Evolutionary conservation across 2,113 vertebrate species (phyloP).

Genomic region (Girardinichthys multiradiatus): DNA sequence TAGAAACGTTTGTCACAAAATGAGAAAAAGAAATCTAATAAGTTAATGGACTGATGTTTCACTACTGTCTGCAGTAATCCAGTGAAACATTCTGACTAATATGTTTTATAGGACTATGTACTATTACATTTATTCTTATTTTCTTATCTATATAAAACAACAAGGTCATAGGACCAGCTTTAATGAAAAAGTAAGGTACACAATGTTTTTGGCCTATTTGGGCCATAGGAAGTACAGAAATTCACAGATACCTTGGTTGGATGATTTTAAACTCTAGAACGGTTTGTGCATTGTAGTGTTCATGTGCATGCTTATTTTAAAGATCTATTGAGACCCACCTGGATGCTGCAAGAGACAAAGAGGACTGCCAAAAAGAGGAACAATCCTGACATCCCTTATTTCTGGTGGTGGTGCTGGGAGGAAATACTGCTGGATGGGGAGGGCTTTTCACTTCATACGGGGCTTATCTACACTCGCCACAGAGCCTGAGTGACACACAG

Average conservation of each 20-base stretch:
- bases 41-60: too few species aligned
- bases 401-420: slow-evolving; percentile 60
- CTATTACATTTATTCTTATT: too few species aligned
- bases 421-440: slow-evolving; percentile 55
- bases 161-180: too few species aligned
- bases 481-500: slow-evolving; percentile 73
- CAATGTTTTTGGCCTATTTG: too few species aligned
- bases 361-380: slow-evolving; percentile 70
- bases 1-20: too few species aligned
- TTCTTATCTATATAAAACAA: too few species aligned
- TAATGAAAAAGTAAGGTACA: too few species aligned
- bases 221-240: slow-evolving; percentile 5
- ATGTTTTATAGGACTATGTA: too few species aligned
- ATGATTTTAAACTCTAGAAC: not conserved
- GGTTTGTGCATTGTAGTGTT: too few species aligned
- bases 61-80: too few species aligned
- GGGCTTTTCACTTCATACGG: slow-evolving; percentile 73
- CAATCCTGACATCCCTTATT: slow-evolving; percentile 75
- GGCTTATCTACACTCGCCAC: slow-evolving; percentile 71
- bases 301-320: not conserved
- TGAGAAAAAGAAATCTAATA: too few species aligned
- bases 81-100: too few species aligned
- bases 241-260: not conserved
- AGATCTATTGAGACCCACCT: slow-evolving; percentile 62
- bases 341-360: slow-evolving; percentile 76